Percentiles rank a stretch among this genome's conserved stretches.
These are phyloP conservation scores for Anastrepha obliqua DNA, from an alignment of 1,140 invertebrate genomes.

Conservation along the genomic window DNA sequence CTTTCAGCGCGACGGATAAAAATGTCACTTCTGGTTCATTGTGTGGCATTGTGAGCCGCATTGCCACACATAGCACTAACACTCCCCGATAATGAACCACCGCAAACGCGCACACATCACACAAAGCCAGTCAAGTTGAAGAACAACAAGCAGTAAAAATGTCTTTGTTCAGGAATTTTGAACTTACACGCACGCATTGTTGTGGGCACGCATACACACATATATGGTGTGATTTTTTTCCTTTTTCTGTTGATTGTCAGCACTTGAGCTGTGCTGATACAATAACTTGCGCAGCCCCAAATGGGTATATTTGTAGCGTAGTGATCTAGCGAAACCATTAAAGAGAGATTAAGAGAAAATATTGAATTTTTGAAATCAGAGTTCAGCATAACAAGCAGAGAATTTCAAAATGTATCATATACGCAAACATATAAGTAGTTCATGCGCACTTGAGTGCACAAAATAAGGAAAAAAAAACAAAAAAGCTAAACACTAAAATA, in stretches of 20 bases:
- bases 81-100: not conserved
- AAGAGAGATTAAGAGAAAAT: conserved; percentile 14
- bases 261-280: not conserved
- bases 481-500: not conserved
- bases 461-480: not conserved
- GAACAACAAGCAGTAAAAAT: conserved; percentile 6
- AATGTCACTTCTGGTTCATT: conserved; percentile 7
- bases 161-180: not conserved
- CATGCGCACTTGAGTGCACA: not conserved
- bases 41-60: not conserved
- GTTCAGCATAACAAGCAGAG: not conserved
- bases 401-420: too few relatives aligned
- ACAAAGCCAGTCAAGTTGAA: conserved; percentile 27
- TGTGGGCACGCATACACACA: too few relatives aligned
- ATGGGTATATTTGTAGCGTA: not conserved
- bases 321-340: not conserved
- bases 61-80: not conserved
- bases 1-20: not conserved
- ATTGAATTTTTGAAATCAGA: not conserved
- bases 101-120: not conserved
- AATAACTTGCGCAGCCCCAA: not conserved
- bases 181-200: not conserved
- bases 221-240: too few relatives aligned
- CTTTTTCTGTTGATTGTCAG: not conserved
- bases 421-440: too few relatives aligned